These are phyloP conservation scores for Micropterix aruncella DNA, from an alignment of 2,888 invertebrate genomes.

Conservation along the genomic window DNA sequence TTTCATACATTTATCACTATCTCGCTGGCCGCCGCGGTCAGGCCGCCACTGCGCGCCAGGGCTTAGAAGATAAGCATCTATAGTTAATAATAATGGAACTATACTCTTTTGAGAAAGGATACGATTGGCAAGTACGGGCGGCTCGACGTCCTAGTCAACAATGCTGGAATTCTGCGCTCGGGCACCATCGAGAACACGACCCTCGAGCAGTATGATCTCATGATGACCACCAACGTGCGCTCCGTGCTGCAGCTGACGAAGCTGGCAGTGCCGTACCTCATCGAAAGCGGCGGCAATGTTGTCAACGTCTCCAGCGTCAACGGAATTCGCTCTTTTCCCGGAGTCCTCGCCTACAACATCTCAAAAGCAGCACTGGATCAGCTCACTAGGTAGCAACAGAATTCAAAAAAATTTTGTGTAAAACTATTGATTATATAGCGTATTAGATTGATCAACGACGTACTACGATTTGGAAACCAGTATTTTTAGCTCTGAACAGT, in stretches of 20 bases:
- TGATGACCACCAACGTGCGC: slow-evolving; percentile 84
- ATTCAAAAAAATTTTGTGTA: too few species aligned
- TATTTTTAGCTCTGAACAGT: too few species aligned
- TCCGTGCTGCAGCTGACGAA: slow-evolving; percentile 71
- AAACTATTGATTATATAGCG: too few species aligned
- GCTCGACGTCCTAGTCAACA: slow-evolving; percentile 77
- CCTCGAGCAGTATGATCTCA: slow-evolving; percentile 74
- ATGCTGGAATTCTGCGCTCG: slow-evolving; percentile 72
- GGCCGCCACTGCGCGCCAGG: too few species aligned
- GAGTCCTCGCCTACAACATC: slow-evolving; percentile 81
- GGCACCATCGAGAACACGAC: slow-evolving; percentile 79
- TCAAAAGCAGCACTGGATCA: slow-evolving; percentile 93
- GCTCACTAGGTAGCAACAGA: too few species aligned
- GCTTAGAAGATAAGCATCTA: too few species aligned
- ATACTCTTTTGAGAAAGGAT: too few species aligned
- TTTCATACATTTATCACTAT: too few species aligned
- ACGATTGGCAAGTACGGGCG: slow-evolving; percentile 62
- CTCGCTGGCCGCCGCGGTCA: too few species aligned
- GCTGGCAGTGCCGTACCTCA: slow-evolving; percentile 75
- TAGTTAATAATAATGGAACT: too few species aligned
- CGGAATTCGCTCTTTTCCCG: slow-evolving; percentile 81
- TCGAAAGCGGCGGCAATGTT: slow-evolving; percentile 74
- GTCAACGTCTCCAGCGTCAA: slow-evolving; percentile 94
- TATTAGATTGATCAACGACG: too few species aligned
- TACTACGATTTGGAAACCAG: too few species aligned